Conservation (phyloP, 2,113 vertebrate species). For the Erythrocercus mccallii region DNA sequence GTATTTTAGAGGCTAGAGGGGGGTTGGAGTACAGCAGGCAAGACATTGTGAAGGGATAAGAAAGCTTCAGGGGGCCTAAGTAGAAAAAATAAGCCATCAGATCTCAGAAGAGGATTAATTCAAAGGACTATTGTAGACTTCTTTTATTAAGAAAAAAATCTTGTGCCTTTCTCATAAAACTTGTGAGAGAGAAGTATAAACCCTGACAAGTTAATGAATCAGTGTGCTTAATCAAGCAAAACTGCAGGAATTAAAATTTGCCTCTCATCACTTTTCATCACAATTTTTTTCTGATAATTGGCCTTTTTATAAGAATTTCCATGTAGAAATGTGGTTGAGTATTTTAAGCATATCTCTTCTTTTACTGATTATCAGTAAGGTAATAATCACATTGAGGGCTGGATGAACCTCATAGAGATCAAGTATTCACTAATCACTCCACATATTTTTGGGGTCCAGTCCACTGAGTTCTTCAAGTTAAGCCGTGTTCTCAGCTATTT, state of each 20-base stretch:
- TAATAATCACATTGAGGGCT: not conserved
- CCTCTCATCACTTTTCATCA: not conserved
- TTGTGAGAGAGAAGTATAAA: not conserved
- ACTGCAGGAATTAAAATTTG: not conserved
- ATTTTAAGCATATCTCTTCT: not conserved
- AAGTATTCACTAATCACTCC: not conserved
- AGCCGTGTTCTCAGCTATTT: not conserved
- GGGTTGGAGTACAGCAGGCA: not conserved
- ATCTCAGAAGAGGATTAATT: not conserved
- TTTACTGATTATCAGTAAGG: not conserved
- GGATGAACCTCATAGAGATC: not conserved
- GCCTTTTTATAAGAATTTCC: not conserved
- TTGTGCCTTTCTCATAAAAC: not conserved
- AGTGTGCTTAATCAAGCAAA: not conserved
- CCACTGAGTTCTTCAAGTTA: not conserved
- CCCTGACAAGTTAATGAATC: not conserved
- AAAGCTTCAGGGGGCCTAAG: not conserved
- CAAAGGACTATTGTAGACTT: not conserved
- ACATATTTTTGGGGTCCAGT: conserved; percentile 4
- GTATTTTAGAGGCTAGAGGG: not conserved
- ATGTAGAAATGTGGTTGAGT: not conserved
- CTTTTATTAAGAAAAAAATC: not conserved
- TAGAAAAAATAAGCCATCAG: not conserved
- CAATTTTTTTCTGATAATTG: not conserved
- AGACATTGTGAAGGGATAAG: not conserved